Evolutionary conservation across 2,888 invertebrate genomes (phyloP).

Genomic region (Spialia ferax): DNA sequence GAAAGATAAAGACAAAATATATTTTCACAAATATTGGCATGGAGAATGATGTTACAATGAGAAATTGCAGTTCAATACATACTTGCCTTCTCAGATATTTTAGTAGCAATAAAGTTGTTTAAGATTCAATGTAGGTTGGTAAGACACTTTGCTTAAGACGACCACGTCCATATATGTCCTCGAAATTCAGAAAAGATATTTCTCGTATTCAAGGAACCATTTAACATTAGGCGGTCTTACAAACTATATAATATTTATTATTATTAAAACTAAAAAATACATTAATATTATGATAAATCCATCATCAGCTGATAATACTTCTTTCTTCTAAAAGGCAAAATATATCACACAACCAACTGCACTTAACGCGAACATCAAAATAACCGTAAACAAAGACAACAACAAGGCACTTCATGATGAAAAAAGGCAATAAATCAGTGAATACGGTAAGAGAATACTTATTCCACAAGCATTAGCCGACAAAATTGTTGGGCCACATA

Average conservation of each 20-base stretch:
- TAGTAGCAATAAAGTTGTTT: too few species aligned
- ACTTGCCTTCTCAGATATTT: not conserved
- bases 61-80: not conserved
- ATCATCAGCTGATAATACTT: too few species aligned
- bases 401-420: constrained; percentile 30
- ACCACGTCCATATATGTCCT: too few species aligned
- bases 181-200: too few species aligned
- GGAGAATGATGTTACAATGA: not conserved
- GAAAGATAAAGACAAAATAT: not conserved
- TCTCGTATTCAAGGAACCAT: too few species aligned
- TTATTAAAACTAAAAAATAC: too few species aligned
- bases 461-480: constrained; percentile 66
- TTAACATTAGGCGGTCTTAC: too few species aligned
- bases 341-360: constrained; percentile 19
- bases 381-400: constrained; percentile 27
- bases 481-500: constrained; percentile 72
- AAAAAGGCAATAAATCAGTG: constrained; percentile 49
- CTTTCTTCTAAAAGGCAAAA: not conserved
- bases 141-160: too few species aligned
- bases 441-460: constrained; percentile 55
- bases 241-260: too few species aligned
- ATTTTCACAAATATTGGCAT: not conserved
- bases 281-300: too few species aligned
- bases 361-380: constrained; percentile 31
- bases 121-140: too few species aligned